Evolutionary conservation across 2,113 vertebrate species (phyloP).

Genomic region (Coptodon rendalli): DNA sequence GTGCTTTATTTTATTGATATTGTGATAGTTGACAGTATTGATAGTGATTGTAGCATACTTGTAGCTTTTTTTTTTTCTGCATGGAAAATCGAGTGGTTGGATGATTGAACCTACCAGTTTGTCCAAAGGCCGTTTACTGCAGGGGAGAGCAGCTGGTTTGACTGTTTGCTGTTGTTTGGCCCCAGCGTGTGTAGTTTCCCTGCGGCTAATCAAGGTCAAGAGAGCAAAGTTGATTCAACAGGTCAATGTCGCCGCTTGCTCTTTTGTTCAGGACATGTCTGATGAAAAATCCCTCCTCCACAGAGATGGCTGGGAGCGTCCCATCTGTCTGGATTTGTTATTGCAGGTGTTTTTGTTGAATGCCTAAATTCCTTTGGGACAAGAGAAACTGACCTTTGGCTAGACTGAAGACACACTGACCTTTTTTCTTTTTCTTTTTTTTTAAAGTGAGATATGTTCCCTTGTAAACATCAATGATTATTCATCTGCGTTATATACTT

Average conservation of each 20-base stretch:
- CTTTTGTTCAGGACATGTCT: constrained; percentile 21
- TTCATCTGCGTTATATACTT: background rate
- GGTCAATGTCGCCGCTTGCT: background rate
- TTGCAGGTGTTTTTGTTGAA: constrained; percentile 8
- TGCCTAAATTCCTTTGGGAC: background rate
- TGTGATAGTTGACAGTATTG: background rate
- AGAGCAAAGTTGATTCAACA: background rate
- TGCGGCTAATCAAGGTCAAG: background rate
- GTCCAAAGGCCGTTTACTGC: background rate
- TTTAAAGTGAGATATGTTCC: background rate
- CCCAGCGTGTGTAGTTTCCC: background rate
- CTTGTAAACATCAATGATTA: background rate
- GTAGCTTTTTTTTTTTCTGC: background rate
- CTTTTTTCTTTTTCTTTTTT: background rate
- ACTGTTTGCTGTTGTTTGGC: constrained; percentile 2
- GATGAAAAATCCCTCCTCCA: background rate
- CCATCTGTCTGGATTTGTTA: background rate
- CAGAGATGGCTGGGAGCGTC: background rate
- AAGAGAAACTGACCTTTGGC: background rate
- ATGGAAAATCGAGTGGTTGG: background rate
- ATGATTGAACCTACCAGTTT: background rate
- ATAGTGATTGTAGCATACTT: background rate
- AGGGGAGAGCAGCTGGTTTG: background rate
- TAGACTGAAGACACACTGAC: background rate
- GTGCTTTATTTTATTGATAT: background rate